Conservation (phyloP, 2,797 vertebrate species). For the Parotocinclus haroldoi region DNA sequence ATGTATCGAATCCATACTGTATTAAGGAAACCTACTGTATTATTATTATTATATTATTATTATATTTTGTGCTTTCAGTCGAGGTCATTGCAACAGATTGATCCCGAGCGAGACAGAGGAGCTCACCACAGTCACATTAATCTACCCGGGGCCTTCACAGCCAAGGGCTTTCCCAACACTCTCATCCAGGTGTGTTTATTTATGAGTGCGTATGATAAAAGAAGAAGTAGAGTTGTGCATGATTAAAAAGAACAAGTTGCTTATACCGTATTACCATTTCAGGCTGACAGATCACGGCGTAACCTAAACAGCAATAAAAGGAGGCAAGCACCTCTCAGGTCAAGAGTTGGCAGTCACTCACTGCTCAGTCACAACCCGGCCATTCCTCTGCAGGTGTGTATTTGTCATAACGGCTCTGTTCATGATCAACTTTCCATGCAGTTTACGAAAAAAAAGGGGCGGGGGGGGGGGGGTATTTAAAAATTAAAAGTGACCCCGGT, state of each 20-base stretch:
- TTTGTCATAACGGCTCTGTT: not conserved
- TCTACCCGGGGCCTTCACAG: conserved; percentile 63
- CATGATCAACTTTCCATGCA: no score
- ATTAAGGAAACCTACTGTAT: no score
- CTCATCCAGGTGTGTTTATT: conserved; percentile 66
- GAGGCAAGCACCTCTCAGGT: conserved; percentile 23
- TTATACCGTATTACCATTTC: not conserved
- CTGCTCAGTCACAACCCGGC: conserved; percentile 39
- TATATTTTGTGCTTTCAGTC: conserved; percentile 20
- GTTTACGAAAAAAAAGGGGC: no score
- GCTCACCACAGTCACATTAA: conserved; percentile 59
- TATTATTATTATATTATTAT: no score
- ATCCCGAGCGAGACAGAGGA: conserved; percentile 55
- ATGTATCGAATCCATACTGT: no score
- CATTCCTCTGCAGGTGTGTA: conserved; percentile 39
- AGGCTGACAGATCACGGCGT: conserved; percentile 43
- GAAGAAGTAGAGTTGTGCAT: not conserved
- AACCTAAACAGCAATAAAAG: conserved; percentile 40
- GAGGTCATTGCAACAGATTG: conserved; percentile 51
- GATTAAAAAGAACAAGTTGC: no score
- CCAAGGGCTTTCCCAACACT: conserved; percentile 70
- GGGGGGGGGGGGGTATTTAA: no score
- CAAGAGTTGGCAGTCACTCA: conserved; percentile 46
- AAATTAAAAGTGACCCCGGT: no score
- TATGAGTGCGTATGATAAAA: not conserved